phyloP scores from a whole-genome alignment of 2,888 invertebrate genomes.

The Trachelus troglodyta region DNA sequence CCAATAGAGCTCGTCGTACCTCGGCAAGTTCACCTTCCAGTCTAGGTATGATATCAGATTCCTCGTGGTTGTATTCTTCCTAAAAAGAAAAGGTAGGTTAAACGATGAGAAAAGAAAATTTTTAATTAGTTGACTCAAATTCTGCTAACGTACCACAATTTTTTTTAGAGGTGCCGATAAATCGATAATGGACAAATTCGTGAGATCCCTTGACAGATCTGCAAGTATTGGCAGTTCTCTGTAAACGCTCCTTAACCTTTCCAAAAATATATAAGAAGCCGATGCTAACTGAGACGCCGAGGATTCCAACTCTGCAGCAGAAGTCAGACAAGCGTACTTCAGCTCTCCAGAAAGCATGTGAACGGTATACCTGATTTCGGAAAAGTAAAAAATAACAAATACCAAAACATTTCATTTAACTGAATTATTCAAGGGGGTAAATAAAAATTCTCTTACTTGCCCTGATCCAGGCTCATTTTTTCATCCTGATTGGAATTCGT shows the following conservation, averaged over 20 bases:
- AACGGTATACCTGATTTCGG: constrained; percentile 39
- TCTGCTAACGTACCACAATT: constrained; percentile 37
- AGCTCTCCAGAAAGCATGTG: constrained; percentile 49
- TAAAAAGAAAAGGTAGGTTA: constrained; percentile 20
- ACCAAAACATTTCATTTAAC: background rate
- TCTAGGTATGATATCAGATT: constrained; percentile 28
- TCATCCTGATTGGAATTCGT: constrained; percentile 41
- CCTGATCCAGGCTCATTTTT: constrained; percentile 44
- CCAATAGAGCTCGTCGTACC: constrained; percentile 45
- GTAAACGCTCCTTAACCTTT: constrained; percentile 44
- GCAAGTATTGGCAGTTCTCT: constrained; percentile 49
- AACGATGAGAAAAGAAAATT: background rate
- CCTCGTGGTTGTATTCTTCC: constrained; percentile 40
- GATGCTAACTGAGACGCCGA: constrained; percentile 24
- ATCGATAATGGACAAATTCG: constrained; percentile 33
- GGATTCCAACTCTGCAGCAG: constrained; percentile 35
- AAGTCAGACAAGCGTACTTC: constrained; percentile 47
- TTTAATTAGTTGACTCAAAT: background rate
- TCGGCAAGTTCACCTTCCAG: constrained; percentile 43
- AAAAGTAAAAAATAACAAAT: background rate
- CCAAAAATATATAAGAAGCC: constrained; percentile 40
- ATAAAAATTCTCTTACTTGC: constrained; percentile 39
- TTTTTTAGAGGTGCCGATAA: constrained; percentile 44
- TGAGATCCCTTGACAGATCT: constrained; percentile 43
- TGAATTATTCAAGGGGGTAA: background rate